phyloP scores from a whole-genome alignment of 1,140 invertebrate species.

The Sycophaga agraensis region DNA sequence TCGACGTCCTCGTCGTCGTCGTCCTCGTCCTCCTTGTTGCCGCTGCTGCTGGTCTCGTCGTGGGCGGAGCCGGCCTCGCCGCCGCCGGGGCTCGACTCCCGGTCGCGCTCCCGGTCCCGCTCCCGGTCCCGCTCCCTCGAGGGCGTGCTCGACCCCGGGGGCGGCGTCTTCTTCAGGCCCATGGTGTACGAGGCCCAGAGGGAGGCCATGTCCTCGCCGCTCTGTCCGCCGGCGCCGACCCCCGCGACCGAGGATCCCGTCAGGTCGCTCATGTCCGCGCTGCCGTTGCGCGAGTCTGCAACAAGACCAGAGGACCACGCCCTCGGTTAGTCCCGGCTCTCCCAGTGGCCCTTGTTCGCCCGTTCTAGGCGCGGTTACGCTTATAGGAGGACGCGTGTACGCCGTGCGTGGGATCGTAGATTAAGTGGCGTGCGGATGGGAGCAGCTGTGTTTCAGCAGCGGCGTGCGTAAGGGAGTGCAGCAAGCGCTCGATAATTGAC shows the following conservation, averaged over 20 bases:
- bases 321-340: no score
- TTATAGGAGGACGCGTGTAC: not conserved
- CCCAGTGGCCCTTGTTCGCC: no score
- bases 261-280: constrained; percentile 38
- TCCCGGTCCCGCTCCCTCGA: constrained; percentile 50
- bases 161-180: constrained; percentile 65
- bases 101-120: constrained; percentile 33
- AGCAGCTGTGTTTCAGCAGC: not conserved
- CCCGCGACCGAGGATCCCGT: constrained; percentile 37
- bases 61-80: constrained; percentile 72
- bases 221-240: constrained; percentile 37
- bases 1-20: constrained; percentile 85
- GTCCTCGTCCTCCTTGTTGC: constrained; percentile 89
- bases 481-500: no score
- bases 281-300: constrained; percentile 54
- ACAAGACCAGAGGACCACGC: no score
- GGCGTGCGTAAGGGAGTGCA: no score
- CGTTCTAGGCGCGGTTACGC: not conserved
- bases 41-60: constrained; percentile 88
- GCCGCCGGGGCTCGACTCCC: constrained; percentile 67
- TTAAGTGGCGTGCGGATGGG: not conserved
- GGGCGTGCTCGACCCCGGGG: constrained; percentile 61
- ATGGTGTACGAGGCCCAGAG: constrained; percentile 77
- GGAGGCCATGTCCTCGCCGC: constrained; percentile 69
- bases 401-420: not conserved